Evolutionary conservation across 2,888 invertebrate species (phyloP).

Genomic region (Cephonodes hylas): DNA sequence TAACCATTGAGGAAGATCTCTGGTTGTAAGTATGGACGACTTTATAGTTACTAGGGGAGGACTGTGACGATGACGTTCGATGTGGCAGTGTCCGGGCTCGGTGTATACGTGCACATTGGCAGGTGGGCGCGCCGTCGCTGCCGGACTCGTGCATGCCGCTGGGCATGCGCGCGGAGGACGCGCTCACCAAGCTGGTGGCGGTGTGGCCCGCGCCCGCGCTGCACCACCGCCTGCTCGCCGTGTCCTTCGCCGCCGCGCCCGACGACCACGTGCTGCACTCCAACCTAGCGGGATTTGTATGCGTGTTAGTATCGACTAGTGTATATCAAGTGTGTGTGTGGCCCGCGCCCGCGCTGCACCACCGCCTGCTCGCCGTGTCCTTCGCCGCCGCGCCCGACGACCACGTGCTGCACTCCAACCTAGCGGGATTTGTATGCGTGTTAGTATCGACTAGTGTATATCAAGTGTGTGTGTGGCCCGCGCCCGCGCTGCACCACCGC

Average conservation of each 20-base stretch:
- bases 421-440: conserved; percentile 93
- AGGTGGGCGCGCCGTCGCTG: conserved; percentile 94
- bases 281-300: conserved; percentile 91
- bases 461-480: conserved; percentile 89
- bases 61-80: too few species aligned
- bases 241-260: conserved; percentile 91
- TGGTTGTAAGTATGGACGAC: background rate
- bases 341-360: conserved; percentile 88
- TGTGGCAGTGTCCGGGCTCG: too few species aligned
- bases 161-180: conserved; percentile 96
- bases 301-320: conserved; percentile 86
- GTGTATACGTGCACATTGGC: too few species aligned
- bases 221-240: conserved; percentile 92
- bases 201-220: conserved; percentile 89
- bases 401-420: conserved; percentile 91
- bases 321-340: too few species aligned
- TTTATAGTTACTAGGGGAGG: too few species aligned
- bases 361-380: conserved; percentile 94
- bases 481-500: conserved; percentile 90
- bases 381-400: conserved; percentile 92
- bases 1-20: too few species aligned
- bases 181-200: conserved; percentile 92
- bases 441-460: too few species aligned
- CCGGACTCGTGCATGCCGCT: conserved; percentile 98
- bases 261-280: conserved; percentile 93